These are phyloP conservation scores for Thecocarcelia acutangulata DNA, from an alignment of 2,888 invertebrate species.

Conservation along the genomic window DNA sequence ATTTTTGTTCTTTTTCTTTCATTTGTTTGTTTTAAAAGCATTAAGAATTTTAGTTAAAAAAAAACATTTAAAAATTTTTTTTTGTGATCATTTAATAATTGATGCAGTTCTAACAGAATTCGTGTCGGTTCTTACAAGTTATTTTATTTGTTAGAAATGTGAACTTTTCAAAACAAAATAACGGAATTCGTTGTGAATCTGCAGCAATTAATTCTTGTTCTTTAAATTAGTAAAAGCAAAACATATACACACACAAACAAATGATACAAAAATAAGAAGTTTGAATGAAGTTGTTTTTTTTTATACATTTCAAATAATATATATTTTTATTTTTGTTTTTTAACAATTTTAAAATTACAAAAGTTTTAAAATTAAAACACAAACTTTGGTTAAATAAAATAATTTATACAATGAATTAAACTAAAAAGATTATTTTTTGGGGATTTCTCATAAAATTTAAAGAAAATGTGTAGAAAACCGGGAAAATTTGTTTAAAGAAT, in stretches of 20 bases:
- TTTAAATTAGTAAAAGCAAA: slow-evolving; percentile 24
- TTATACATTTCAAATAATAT: neutral
- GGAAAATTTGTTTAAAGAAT: too few relatives aligned
- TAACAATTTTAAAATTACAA: slow-evolving; percentile 10
- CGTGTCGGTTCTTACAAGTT: too few relatives aligned
- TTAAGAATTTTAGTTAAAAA: slow-evolving; percentile 32
- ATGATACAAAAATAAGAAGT: neutral
- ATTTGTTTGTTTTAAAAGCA: slow-evolving; percentile 47
- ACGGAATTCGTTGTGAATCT: too few relatives aligned
- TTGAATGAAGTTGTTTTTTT: neutral
- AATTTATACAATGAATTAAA: slow-evolving; percentile 23
- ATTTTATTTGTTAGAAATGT: too few relatives aligned
- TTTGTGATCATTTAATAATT: too few relatives aligned
- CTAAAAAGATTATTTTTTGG: neutral
- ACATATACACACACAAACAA: slow-evolving; percentile 38
- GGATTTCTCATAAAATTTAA: neutral
- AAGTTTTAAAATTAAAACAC: slow-evolving; percentile 17
- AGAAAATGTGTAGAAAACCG: too few relatives aligned
- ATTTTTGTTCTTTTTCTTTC: neutral
- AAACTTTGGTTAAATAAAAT: slow-evolving; percentile 54
- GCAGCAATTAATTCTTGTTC: too few relatives aligned
- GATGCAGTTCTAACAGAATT: too few relatives aligned
- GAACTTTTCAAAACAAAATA: too few relatives aligned
- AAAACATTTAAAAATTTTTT: too few relatives aligned
- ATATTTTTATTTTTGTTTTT: neutral